These are phyloP conservation scores for Oxystoma pomonae DNA, from an alignment of 2,888 invertebrate genomes.

Conservation along the genomic window DNA sequence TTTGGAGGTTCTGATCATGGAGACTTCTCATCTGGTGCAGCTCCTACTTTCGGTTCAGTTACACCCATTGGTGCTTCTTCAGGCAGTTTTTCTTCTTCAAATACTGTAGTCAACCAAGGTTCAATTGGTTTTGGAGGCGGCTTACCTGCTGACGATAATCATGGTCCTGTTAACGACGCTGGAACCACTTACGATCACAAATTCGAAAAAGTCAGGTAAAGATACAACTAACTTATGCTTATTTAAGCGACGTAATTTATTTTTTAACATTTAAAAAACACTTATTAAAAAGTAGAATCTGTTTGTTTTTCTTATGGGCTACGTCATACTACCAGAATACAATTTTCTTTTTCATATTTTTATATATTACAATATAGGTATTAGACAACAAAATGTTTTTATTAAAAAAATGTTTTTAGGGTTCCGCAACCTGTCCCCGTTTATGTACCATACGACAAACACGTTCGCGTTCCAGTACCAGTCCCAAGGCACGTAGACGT, in stretches of 20 bases:
- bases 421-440: slow-evolving; percentile 39
- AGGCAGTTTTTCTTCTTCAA: slow-evolving; percentile 6
- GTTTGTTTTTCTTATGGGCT: too few species aligned
- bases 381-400: too few species aligned
- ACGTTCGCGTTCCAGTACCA: slow-evolving; percentile 36
- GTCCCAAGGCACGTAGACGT: slow-evolving; percentile 38
- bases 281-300: too few species aligned
- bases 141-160: slow-evolving; percentile 9
- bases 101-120: background rate
- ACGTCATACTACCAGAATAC: too few species aligned
- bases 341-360: too few species aligned
- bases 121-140: slow-evolving; percentile 1
- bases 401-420: too few species aligned
- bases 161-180: slow-evolving; percentile 26
- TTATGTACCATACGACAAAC: slow-evolving; percentile 33
- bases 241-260: too few species aligned
- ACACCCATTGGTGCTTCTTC: slow-evolving; percentile 9
- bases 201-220: slow-evolving; percentile 29
- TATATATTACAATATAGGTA: too few species aligned
- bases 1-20: slow-evolving; percentile 12
- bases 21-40: background rate
- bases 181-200: slow-evolving; percentile 37
- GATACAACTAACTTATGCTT: too few species aligned
- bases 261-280: too few species aligned
- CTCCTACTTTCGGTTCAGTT: background rate